A percentile compares a stretch with the other conserved stretches of the same genome.
These are phyloP conservation scores for Dryas iulia DNA, from an alignment of 1,140 invertebrate species.

Conservation along the genomic window DNA sequence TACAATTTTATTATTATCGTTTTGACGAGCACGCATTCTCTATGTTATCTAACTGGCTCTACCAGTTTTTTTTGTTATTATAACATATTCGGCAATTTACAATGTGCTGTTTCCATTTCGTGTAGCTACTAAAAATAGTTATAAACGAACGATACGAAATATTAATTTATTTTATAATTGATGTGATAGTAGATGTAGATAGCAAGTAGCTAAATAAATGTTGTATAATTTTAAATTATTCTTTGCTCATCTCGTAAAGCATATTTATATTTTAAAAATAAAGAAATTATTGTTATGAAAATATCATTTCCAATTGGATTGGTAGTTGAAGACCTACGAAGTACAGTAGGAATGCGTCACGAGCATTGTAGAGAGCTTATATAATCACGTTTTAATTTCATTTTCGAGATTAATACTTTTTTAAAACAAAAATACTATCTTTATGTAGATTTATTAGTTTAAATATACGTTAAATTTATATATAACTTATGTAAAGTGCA, in stretches of 20 bases:
- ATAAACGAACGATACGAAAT: background rate
- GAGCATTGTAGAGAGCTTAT: background rate
- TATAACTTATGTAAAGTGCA: background rate
- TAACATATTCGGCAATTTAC: conserved; percentile 17
- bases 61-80: conserved; percentile 40
- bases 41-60: conserved; percentile 37
- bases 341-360: background rate
- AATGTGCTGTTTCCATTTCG: conserved; percentile 1
- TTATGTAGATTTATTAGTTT: too few relatives aligned
- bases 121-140: background rate
- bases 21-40: conserved; percentile 34
- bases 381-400: background rate
- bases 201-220: too few relatives aligned
- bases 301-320: background rate
- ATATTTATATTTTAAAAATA: background rate
- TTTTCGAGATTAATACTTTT: background rate
- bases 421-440: background rate
- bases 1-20: conserved; percentile 35
- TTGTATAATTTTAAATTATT: too few relatives aligned
- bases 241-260: too few relatives aligned
- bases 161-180: background rate
- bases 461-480: too few relatives aligned
- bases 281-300: background rate
- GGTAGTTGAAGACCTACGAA: conserved; percentile 1
- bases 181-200: background rate